Conservation (phyloP, 2,888 invertebrate genomes). For the Thereva nobilitata region DNA sequence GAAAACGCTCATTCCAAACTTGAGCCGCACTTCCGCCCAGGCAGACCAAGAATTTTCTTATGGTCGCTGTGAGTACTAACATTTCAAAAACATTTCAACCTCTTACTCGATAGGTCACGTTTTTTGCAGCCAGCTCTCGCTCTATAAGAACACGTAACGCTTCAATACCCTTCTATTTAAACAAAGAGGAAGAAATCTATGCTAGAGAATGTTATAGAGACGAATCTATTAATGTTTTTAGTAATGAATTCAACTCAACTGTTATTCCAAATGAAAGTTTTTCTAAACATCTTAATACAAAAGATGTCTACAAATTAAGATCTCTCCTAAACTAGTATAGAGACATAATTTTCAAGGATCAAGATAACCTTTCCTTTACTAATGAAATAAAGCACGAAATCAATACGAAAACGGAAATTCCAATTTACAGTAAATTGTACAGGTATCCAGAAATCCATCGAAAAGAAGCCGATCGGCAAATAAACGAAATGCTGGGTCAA, state of each 20-base stretch:
- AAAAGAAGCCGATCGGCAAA: slow-evolving; percentile 37
- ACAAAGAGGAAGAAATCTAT: neutral
- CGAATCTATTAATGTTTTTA: neutral
- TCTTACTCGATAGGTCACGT: too few relatives aligned
- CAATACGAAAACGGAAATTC: slow-evolving; percentile 26
- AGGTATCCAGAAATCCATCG: slow-evolving; percentile 40
- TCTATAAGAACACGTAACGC: slow-evolving; percentile 10
- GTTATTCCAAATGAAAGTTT: neutral
- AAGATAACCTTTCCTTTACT: slow-evolving; percentile 8
- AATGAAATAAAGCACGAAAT: slow-evolving; percentile 25
- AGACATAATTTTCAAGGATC: slow-evolving; percentile 25
- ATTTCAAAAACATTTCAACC: too few relatives aligned
- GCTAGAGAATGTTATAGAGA: neutral
- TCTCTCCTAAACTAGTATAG: neutral
- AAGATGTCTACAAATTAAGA: neutral
- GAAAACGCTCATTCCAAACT: too few relatives aligned
- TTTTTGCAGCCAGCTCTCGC: too few relatives aligned
- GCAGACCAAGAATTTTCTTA: too few relatives aligned
- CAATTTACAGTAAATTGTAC: slow-evolving; percentile 37
- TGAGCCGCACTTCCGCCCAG: too few relatives aligned
- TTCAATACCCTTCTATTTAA: neutral
- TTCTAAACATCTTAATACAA: neutral
- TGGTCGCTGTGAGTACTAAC: too few relatives aligned
- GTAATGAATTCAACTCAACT: neutral
- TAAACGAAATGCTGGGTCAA: slow-evolving; percentile 38